A percentile compares a stretch with the other conserved stretches of the same genome.
phyloP scores from a whole-genome alignment of 2,113 vertebrate genomes.

The Sisor rabdophorus region DNA sequence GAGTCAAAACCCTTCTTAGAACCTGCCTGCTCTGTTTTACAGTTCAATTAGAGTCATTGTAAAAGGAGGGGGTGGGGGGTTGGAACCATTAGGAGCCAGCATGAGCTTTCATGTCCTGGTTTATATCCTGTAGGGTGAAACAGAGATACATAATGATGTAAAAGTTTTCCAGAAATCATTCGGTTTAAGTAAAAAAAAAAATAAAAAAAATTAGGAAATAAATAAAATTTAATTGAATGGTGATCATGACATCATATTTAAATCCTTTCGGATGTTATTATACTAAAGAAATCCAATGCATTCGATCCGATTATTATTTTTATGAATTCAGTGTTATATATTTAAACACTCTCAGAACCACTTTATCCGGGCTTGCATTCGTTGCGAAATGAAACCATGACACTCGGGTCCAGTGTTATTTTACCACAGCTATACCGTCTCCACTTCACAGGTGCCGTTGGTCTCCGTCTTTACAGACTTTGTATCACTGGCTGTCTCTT shows the following conservation, averaged over 20 bases:
- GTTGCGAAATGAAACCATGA: background rate
- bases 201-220: too few relatives aligned
- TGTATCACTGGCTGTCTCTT: constrained; percentile 75
- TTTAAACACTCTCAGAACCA: background rate
- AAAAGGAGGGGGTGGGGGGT: background rate
- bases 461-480: constrained; percentile 66
- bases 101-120: constrained; percentile 27
- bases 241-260: background rate
- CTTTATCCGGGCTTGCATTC: background rate
- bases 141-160: constrained; percentile 41
- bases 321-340: too few relatives aligned
- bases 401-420: background rate
- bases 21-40: constrained; percentile 5
- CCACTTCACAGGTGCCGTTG: constrained; percentile 68
- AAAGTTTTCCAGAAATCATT: background rate
- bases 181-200: background rate
- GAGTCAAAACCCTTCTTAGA: background rate
- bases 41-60: background rate
- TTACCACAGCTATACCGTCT: constrained; percentile 81
- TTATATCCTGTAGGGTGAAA: constrained; percentile 38
- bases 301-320: too few relatives aligned
- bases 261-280: background rate
- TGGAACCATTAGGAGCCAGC: constrained; percentile 24
- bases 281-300: background rate
- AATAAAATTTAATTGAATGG: background rate